Conservation (phyloP, 2,888 invertebrate species). For the Tinea semifulvella region DNA sequence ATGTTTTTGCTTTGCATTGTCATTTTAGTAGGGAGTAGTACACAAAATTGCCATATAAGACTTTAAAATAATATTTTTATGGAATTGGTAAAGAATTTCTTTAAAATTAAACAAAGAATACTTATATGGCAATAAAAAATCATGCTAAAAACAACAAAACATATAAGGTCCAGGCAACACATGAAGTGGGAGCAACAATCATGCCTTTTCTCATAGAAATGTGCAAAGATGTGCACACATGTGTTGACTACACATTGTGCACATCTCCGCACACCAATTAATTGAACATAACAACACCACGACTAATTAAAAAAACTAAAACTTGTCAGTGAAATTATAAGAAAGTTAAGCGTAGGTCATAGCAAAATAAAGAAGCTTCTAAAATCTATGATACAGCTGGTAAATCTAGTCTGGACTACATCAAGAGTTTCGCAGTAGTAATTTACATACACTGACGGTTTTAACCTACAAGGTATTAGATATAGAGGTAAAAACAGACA, state of each 20-base stretch:
- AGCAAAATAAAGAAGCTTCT: conserved; percentile 45
- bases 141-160: conserved; percentile 9
- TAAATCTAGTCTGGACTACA: neutral
- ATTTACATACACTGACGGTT: too few species aligned
- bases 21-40: too few species aligned
- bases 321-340: conserved; percentile 13
- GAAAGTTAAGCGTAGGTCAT: conserved; percentile 48
- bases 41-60: too few species aligned
- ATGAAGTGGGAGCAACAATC: conserved; percentile 16
- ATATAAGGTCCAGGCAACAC: conserved; percentile 21
- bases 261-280: neutral
- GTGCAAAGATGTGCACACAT: neutral
- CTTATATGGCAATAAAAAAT: neutral
- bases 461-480: too few species aligned
- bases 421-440: too few species aligned
- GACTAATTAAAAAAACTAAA: conserved; percentile 8
- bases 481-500: too few species aligned
- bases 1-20: too few species aligned
- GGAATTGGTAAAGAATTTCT: too few species aligned
- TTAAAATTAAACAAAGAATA: too few species aligned
- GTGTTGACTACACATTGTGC: neutral
- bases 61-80: too few species aligned
- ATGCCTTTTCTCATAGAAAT: conserved; percentile 3
- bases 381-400: conserved; percentile 56
- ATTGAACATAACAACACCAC: conserved; percentile 6